Evolutionary conservation across 2,113 vertebrate genomes (phyloP).

Genomic region (Leptosomus discolor): DNA sequence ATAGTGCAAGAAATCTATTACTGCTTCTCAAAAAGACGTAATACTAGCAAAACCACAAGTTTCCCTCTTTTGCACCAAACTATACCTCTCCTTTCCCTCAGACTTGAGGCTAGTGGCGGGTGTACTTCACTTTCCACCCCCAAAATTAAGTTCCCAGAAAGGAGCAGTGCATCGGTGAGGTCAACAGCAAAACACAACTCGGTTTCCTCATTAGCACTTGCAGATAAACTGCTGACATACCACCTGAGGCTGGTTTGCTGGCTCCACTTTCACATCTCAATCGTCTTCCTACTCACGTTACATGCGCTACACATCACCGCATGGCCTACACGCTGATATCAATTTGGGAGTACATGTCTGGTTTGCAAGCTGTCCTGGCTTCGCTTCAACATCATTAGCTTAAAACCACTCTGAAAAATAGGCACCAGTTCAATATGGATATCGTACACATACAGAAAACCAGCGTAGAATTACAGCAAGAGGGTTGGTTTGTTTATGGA

Average conservation of each 20-base stretch:
- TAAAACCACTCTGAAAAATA: background rate
- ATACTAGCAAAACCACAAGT: background rate
- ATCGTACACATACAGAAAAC: background rate
- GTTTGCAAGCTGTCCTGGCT: conserved; percentile 8
- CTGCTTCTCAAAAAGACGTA: background rate
- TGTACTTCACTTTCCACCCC: background rate
- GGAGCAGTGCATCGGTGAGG: background rate
- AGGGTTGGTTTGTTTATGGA: background rate
- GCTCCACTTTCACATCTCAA: background rate
- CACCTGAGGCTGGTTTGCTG: background rate
- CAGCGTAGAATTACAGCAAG: fast-evolving
- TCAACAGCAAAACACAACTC: background rate
- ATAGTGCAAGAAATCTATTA: background rate
- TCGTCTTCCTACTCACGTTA: background rate
- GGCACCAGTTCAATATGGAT: background rate
- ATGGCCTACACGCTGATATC: background rate
- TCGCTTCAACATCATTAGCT: background rate
- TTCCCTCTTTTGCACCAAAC: background rate
- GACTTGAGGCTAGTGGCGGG: background rate
- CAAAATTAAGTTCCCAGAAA: background rate
- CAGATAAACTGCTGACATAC: background rate
- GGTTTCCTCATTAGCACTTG: background rate
- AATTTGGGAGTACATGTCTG: background rate
- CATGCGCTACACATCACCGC: background rate
- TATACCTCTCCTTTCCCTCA: background rate